Conservation (phyloP, 1,140 invertebrate species). For the Drosophila equinoxialis region DNA sequence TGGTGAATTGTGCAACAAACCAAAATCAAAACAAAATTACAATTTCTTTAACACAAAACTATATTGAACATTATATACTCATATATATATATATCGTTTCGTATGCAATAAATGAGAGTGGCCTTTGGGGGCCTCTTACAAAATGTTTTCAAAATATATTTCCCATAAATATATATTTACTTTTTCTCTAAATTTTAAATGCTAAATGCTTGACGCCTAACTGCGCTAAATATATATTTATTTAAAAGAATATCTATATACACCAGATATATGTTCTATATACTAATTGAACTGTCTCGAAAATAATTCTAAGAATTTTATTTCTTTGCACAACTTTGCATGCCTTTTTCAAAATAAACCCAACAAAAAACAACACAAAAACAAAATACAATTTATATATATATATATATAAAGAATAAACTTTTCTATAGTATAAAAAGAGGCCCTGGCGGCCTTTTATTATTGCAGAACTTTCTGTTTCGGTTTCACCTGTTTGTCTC, state of each 20-base stretch:
- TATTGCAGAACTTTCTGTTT: constrained; percentile 53
- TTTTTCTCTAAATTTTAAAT: constrained; percentile 10
- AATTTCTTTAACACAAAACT: constrained; percentile 8
- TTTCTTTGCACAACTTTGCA: constrained; percentile 63
- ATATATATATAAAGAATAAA: constrained; percentile 39
- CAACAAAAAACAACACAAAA: background rate
- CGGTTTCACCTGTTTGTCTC: constrained; percentile 12
- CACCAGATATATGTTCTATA: constrained; percentile 23
- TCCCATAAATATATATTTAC: constrained; percentile 15
- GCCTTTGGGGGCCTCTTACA: background rate
- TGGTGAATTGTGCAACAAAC: constrained; percentile 42
- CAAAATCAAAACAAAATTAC: constrained; percentile 23
- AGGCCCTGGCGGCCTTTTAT: constrained; percentile 49
- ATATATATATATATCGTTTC: constrained; percentile 8
- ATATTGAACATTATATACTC: constrained; percentile 1
- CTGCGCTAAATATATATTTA: constrained; percentile 32
- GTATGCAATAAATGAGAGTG: background rate
- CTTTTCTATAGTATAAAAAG: constrained; percentile 31
- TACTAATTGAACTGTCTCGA: constrained; percentile 58
- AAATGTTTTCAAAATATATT: constrained; percentile 14
- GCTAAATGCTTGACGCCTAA: constrained; percentile 65
- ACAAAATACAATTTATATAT: constrained; percentile 16
- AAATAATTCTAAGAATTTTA: constrained; percentile 47
- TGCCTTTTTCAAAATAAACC: constrained; percentile 41
- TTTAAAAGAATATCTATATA: constrained; percentile 11